Evolutionary conservation across 2,797 vertebrate genomes (phyloP), one percentile per base, ranked within the genome.

Genomic region (Pseudochaenichthys georgianus): DNA sequence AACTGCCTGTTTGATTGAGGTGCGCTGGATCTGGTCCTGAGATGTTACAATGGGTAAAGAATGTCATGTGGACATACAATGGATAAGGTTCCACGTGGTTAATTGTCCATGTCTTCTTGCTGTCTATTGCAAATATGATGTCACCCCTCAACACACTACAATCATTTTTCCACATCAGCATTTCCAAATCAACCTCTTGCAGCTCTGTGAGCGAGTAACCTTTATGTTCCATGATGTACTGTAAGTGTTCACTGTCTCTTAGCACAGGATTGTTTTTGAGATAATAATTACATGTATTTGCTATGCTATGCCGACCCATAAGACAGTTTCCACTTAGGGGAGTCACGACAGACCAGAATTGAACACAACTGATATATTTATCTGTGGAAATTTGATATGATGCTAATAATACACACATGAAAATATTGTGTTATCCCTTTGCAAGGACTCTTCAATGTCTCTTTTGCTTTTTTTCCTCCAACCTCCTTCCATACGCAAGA

Each of bases 91-190:
- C 66, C 68, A 72, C 75, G 63, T 75, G 66, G 57, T 88, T 85
- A 82, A 86, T 82, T 67, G 68, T 63, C 45, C 72, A 66, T 85
- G 77, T 80, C 73, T 78, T 47, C 67, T 69, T 28, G 50, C 78
- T 76, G 80, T 79, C 54, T 64, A 47, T 70, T 71, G 41, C 58
- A 84, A 78, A 89, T 75, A 84, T 69, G 59, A 75, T 61, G 69
- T 79, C 80, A 78, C 80, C 70, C 79, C 74, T 74, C 72, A 72
- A 71, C 62, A 81, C 76, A 71, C 78, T 50, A 60, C 79, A 85
- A 76, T 80, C 31, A 59, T 78, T 80, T 87, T 87, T 88, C 84
- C 73, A 87, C 84, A 83, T 84, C 72, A 77, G 59, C 79, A 73
- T 21, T 63, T 17, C 38, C 55, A 70, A 82, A 83, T 71, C 65